phyloP scores from a whole-genome alignment of 2,888 invertebrate species.

The Ecdyonurus torrentis region DNA sequence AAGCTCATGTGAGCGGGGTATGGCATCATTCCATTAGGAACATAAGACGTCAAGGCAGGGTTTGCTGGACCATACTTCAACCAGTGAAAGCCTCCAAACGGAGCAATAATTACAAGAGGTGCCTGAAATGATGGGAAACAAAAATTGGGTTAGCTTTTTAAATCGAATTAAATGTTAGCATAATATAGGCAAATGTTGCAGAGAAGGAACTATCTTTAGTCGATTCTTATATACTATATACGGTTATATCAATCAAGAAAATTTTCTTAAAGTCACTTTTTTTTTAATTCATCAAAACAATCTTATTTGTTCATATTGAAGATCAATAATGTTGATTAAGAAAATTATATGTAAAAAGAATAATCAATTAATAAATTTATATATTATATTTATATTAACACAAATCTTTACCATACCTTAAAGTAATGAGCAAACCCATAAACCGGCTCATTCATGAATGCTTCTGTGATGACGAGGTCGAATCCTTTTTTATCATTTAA shows the following conservation, averaged over 20 bases:
- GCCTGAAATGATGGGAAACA: background rate
- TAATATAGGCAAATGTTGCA: too few species aligned
- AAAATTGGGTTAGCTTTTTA: too few species aligned
- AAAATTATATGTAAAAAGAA: slow-evolving; percentile 7
- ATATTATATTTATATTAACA: too few species aligned
- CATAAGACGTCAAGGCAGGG: slow-evolving; percentile 6
- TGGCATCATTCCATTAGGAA: slow-evolving; percentile 12
- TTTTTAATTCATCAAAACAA: too few species aligned
- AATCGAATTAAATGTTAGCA: too few species aligned
- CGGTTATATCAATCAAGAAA: too few species aligned
- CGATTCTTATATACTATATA: too few species aligned
- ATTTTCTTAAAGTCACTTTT: too few species aligned
- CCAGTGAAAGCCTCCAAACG: background rate
- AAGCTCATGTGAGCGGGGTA: slow-evolving; percentile 18
- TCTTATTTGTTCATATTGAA: background rate
- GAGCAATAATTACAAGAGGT: background rate
- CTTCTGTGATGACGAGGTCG: slow-evolving; percentile 32
- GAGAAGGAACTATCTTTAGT: too few species aligned
- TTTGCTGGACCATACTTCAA: background rate
- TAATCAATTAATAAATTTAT: too few species aligned
- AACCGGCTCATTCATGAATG: slow-evolving; percentile 31
- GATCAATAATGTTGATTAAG: background rate
- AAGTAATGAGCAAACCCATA: slow-evolving; percentile 31
- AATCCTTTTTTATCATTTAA: slow-evolving; percentile 22
- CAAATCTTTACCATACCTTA: slow-evolving; percentile 17